Evolutionary conservation across 2,888 invertebrate genomes (phyloP).

Genomic region (Belgica antarctica): DNA sequence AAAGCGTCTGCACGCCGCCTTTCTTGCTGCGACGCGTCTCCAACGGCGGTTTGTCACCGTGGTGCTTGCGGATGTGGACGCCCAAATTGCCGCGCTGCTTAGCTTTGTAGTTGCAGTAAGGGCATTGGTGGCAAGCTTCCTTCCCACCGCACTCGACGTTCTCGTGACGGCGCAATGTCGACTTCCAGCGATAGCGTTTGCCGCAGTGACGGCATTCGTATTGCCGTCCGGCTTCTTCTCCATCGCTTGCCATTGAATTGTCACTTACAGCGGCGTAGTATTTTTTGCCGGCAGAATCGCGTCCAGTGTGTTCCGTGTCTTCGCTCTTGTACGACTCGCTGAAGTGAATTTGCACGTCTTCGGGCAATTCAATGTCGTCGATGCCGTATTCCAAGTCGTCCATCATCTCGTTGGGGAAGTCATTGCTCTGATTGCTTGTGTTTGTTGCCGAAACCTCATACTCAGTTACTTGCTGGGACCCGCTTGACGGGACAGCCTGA

Average conservation of each 20-base stretch:
- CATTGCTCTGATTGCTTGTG: slow-evolving; percentile 46
- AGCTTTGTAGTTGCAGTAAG: slow-evolving; percentile 73
- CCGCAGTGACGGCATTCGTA: slow-evolving; percentile 82
- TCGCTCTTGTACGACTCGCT: slow-evolving; percentile 43
- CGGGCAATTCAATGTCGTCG: slow-evolving; percentile 55
- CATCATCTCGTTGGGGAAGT: slow-evolving; percentile 45
- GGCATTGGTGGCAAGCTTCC: slow-evolving; percentile 77
- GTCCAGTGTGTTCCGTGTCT: slow-evolving; percentile 49
- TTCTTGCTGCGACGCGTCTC: slow-evolving; percentile 52
- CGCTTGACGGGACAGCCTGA: slow-evolving; percentile 27
- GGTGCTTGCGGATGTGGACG: slow-evolving; percentile 78
- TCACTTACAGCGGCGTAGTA: slow-evolving; percentile 46
- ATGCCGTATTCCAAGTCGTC: slow-evolving; percentile 50
- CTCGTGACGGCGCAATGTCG: slow-evolving; percentile 77
- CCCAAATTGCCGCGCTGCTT: slow-evolving; percentile 80
- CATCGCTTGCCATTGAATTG: slow-evolving; percentile 47
- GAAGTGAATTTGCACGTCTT: slow-evolving; percentile 55
- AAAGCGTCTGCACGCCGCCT: slow-evolving; percentile 19
- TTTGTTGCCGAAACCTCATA: slow-evolving; percentile 41
- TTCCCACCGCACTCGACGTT: slow-evolving; percentile 82
- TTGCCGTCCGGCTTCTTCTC: slow-evolving; percentile 57
- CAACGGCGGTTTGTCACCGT: slow-evolving; percentile 57
- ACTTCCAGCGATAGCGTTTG: slow-evolving; percentile 83
- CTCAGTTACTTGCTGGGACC: slow-evolving; percentile 22
- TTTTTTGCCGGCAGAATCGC: slow-evolving; percentile 51